Evolutionary conservation across 2,797 vertebrate genomes (phyloP), one percentile per base, ranked within the genome.

Genomic region (Pipistrellus nathusii): DNA sequence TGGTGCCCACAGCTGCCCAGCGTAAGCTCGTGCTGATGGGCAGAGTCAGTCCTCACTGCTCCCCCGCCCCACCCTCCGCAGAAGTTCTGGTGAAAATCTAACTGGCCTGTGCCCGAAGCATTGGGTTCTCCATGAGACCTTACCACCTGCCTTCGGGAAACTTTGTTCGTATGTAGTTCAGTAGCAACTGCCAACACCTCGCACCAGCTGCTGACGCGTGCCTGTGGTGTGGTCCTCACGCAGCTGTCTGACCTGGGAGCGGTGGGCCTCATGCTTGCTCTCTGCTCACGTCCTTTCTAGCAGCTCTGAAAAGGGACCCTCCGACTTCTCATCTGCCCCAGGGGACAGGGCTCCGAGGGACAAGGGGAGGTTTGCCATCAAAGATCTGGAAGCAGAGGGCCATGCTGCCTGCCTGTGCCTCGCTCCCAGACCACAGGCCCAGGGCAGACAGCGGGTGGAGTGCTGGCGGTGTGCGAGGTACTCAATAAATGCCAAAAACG

Each of bases 401-500:
- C 44, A 80, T 41, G 44, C 88, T 30, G 3, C 46, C 82, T 41
- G 23, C 51, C 72, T 71, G 2, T 57, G 68, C 18, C 41, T 35
- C 1, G 55, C 13, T 25, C 32, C 71, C 71, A 72, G 51, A n/a
- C 7, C 35, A 38, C 13, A 51, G 51, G 27, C 66, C 64, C 17
- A 48, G 77, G 86, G 77, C 21, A 41, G 48, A 68, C 7, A 0
- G 38, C 41, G 68, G 38, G 5, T 17, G n/a, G 69, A 27, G n/a
- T 18, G 32, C 59, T 8, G 35, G 9, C 10, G 15, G 44, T n/a
- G 4, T 51, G 21, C 12, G 46, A 76, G 66, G 46, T 9, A 32
- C 25, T 32, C 51, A 93, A 71, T 84, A 90, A 88, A 94, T 21
- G 59, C 53, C 48, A 57, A 78, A 85, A 91, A 38, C 8, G 10